Percentiles rank a stretch among this genome's conserved stretches.
Evolutionary conservation across 2,888 invertebrate genomes (phyloP).

Genomic region (Ophion slaviceki): DNA sequence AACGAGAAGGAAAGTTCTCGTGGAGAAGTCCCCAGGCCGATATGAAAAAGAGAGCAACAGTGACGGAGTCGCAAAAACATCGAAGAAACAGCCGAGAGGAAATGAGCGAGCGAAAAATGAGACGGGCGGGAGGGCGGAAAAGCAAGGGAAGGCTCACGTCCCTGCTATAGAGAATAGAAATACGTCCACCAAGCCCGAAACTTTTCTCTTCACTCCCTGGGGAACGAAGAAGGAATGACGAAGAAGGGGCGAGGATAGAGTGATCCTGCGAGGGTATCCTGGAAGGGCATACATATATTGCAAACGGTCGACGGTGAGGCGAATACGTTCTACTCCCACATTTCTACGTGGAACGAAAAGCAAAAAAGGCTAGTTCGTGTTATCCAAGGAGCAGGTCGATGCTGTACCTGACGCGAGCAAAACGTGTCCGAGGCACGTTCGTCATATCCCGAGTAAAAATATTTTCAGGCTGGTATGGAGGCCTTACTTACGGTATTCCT

Average conservation of each 20-base stretch:
- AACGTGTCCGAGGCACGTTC: background rate
- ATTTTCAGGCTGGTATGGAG: no score
- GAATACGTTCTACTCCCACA: slow-evolving; percentile 19
- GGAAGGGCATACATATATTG: slow-evolving; percentile 17
- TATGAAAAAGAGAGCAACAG: slow-evolving; percentile 20
- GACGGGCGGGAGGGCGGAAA: slow-evolving; percentile 27
- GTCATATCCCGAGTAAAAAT: background rate
- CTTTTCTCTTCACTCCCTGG: slow-evolving; percentile 76
- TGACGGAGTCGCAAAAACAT: background rate
- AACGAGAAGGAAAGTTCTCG: slow-evolving; percentile 74
- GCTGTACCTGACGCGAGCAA: background rate
- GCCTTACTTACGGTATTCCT: no score
- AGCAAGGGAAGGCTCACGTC: slow-evolving; percentile 9
- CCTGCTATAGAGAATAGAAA: slow-evolving; percentile 57
- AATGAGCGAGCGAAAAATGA: slow-evolving; percentile 26
- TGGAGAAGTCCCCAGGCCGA: slow-evolving; percentile 53
- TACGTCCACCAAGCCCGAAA: slow-evolving; percentile 71
- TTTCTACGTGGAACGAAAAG: slow-evolving; percentile 40
- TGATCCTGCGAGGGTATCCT: slow-evolving; percentile 44
- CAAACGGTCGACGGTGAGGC: slow-evolving; percentile 25
- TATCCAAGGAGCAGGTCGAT: slow-evolving; percentile 4
- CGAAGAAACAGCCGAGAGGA: slow-evolving; percentile 37
- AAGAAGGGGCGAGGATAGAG: slow-evolving; percentile 56
- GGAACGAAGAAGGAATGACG: slow-evolving; percentile 64
- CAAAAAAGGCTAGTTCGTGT: slow-evolving; percentile 12